These are phyloP conservation scores for Fratercula arctica DNA, from an alignment of 2,797 vertebrate genomes.

Conservation along the genomic window DNA sequence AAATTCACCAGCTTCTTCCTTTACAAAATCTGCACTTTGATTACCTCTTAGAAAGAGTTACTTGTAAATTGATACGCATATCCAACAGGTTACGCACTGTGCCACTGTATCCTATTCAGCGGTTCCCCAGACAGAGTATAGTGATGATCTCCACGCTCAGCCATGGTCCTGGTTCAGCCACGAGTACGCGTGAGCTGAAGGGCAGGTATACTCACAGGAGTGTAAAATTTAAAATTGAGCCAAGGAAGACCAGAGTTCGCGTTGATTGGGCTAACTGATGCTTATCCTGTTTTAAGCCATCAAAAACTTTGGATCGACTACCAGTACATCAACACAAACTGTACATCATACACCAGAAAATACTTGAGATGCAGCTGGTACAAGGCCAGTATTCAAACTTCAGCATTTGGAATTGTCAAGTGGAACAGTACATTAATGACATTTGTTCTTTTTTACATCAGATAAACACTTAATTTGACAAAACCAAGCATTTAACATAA, in stretches of 20 bases:
- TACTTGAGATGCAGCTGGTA: neutral
- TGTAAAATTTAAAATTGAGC: neutral
- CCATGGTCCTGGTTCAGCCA: neutral
- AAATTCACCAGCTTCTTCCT: neutral
- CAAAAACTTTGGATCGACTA: neutral
- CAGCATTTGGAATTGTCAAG: neutral
- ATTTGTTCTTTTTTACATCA: neutral
- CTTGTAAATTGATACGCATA: neutral
- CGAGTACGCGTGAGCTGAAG: rapidly evolving
- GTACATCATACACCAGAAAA: neutral
- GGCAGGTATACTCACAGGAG: neutral
- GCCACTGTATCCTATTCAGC: neutral
- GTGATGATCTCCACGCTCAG: neutral
- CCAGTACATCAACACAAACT: neutral
- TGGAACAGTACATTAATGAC: neutral
- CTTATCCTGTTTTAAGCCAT: neutral
- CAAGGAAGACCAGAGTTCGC: neutral
- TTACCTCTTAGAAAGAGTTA: neutral
- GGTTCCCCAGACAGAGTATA: neutral
- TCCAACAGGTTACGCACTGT: neutral
- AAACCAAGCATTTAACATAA: neutral
- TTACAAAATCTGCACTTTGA: neutral
- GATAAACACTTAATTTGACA: neutral
- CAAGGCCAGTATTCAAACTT: neutral
- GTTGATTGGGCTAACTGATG: neutral